A percentile compares a stretch with the other conserved stretches of the same genome.
These are phyloP conservation scores for Eucriotettix oculatus DNA, from an alignment of 2,888 invertebrate species.

Conservation along the genomic window DNA sequence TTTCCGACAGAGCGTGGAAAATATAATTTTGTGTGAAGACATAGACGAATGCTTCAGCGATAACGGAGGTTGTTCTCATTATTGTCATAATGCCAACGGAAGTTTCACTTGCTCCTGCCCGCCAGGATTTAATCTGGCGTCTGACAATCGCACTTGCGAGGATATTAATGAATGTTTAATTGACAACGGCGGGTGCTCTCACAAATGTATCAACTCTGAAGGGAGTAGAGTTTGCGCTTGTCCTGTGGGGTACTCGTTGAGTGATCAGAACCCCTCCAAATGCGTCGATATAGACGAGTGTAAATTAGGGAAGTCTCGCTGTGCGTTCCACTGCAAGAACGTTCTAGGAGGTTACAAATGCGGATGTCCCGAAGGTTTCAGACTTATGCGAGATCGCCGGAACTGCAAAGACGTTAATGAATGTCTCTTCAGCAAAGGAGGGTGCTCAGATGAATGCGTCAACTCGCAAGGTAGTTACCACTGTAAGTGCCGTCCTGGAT, in stretches of 20 bases:
- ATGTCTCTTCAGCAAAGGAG: conserved; percentile 3
- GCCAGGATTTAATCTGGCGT: conserved; percentile 21
- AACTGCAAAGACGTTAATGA: conserved; percentile 11
- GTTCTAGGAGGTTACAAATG: conserved; percentile 18
- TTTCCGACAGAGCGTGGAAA: conserved; percentile 14
- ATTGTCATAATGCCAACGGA: conserved; percentile 24
- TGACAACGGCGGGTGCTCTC: conserved; percentile 38
- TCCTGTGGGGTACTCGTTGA: conserved; percentile 26
- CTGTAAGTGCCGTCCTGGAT: conserved; percentile 34
- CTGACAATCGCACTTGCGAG: conserved; percentile 15
- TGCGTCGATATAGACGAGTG: conserved; percentile 21
- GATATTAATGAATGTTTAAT: conserved; percentile 26
- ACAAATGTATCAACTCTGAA: conserved; percentile 38
- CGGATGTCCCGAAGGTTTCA: conserved; percentile 19
- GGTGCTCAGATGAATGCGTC: conserved; percentile 34
- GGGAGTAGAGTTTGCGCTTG: conserved; percentile 44
- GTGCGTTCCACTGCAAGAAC: conserved; percentile 25
- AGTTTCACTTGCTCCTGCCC: conserved; percentile 18
- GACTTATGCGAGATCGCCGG: conserved; percentile 18
- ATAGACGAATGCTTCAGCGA: conserved; percentile 11
- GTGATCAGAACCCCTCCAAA: conserved; percentile 18
- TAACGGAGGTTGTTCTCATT: conserved; percentile 26
- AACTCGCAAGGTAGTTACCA: conserved; percentile 46
- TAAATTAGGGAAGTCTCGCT: conserved; percentile 17
- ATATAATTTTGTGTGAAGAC: conserved; percentile 21